Evolutionary conservation across 2,113 vertebrate species (phyloP).

Genomic region (Microtus ochrogaster): DNA sequence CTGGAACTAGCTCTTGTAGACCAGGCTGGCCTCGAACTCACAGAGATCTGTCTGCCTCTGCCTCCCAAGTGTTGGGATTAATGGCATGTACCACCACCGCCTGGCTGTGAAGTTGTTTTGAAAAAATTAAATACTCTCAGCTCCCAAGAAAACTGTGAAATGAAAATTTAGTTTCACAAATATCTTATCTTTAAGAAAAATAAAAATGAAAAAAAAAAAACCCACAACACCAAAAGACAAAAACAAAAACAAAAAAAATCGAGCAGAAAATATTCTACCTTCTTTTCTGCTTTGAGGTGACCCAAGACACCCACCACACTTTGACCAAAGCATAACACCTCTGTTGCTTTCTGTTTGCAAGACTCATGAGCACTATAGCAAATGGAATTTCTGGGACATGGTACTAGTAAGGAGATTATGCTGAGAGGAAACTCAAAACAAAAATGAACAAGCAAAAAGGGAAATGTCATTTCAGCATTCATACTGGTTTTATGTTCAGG

Average conservation of each 20-base stretch:
- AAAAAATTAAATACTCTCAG: background rate
- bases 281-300: background rate
- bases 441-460: background rate
- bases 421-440: background rate
- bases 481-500: background rate
- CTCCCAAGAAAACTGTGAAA: background rate
- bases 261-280: background rate
- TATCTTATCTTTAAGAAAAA: background rate
- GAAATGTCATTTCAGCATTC: background rate
- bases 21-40: no score
- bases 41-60: no score
- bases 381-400: background rate
- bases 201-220: background rate
- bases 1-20: no score
- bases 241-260: background rate
- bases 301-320: background rate
- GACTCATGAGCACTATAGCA: background rate
- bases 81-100: no score
- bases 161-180: conserved; percentile 4
- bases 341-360: background rate
- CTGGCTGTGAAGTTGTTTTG: background rate
- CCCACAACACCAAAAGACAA: background rate
- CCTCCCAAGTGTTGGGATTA: no score
- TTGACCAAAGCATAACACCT: background rate
- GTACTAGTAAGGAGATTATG: background rate